phyloP scores from a whole-genome alignment of 2,113 vertebrate genomes.

The Scalopus aquaticus region DNA sequence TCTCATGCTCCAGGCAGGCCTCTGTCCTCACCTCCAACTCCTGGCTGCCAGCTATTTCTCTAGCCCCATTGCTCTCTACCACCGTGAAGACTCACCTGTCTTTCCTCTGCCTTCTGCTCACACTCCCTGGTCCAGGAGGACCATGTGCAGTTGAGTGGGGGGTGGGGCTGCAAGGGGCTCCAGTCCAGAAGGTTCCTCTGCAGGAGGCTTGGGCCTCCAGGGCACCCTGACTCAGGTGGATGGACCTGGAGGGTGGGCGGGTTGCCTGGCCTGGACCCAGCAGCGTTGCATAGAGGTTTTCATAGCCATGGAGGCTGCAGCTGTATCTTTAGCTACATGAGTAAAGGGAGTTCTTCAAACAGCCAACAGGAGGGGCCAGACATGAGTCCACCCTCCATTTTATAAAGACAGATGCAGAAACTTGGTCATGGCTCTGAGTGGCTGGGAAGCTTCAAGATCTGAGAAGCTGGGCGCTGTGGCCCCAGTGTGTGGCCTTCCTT shows the following conservation, averaged over 20 bases:
- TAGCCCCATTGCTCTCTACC: not conserved
- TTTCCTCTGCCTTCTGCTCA: not conserved
- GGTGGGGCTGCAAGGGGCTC: not conserved
- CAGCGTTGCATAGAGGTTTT: rapidly evolving
- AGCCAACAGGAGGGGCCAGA: not conserved
- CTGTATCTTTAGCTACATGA: not conserved
- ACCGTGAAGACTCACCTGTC: not conserved
- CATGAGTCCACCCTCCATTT: not conserved
- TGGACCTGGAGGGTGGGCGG: not conserved
- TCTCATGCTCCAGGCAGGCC: not conserved
- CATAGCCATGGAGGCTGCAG: not conserved
- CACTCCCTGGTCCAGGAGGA: not conserved
- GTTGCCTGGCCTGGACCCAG: not conserved
- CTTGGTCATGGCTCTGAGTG: not conserved
- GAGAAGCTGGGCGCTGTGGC: not conserved
- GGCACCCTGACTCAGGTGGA: rapidly evolving
- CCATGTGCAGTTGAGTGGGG: too few relatives aligned
- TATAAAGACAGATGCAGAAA: not conserved
- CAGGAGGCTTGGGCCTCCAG: not conserved
- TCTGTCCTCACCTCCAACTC: not conserved
- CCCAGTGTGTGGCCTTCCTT: not conserved
- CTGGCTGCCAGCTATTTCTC: not conserved
- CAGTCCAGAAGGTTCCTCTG: too few relatives aligned
- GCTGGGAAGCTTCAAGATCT: too few relatives aligned
- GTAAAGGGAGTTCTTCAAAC: not conserved